These are phyloP conservation scores for Ispidina lecontei DNA, from an alignment of 2,797 vertebrate species.

Conservation along the genomic window DNA sequence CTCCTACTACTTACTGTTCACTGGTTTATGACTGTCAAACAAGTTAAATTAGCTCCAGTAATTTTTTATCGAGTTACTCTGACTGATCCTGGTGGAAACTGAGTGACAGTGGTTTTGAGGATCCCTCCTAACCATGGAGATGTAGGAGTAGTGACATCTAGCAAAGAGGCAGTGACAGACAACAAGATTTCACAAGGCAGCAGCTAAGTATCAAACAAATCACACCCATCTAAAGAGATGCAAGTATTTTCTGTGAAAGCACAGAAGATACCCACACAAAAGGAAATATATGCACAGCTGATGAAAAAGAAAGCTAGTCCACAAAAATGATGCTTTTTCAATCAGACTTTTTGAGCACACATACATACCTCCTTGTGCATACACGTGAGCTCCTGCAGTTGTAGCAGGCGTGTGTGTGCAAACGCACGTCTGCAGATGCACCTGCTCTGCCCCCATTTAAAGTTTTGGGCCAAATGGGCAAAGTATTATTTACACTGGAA, in stretches of 20 bases:
- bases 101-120: neutral
- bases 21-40: neutral
- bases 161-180: neutral
- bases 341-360: neutral
- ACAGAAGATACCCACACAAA: neutral
- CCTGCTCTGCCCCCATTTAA: neutral
- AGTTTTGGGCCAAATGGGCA: neutral
- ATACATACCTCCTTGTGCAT: neutral
- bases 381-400: neutral
- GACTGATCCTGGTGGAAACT: neutral
- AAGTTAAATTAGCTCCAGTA: neutral
- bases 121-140: neutral
- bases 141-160: neutral
- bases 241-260: neutral
- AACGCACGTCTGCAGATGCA: neutral
- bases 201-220: neutral
- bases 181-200: neutral
- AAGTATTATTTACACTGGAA: conserved; percentile 46
- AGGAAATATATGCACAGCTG: neutral
- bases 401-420: neutral
- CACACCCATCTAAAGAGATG: neutral
- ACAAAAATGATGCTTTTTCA: neutral
- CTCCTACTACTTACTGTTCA: neutral
- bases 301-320: neutral
- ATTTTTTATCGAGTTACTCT: neutral